phyloP scores from a whole-genome alignment of 1,140 invertebrate genomes.

The Laupala kohalensis region DNA sequence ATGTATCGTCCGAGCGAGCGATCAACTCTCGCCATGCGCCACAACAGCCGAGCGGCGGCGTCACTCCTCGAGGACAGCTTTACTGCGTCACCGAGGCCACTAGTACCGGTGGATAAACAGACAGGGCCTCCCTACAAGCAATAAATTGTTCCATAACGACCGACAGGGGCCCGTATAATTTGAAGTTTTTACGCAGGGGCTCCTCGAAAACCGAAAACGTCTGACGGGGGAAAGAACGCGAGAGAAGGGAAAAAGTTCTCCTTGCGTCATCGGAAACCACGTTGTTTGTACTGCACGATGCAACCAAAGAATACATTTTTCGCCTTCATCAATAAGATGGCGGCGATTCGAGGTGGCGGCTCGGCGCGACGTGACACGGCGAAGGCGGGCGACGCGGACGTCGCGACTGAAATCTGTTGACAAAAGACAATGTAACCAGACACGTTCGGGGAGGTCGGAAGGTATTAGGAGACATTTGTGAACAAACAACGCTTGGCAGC shows the following conservation, averaged over 20 bases:
- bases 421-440: background rate
- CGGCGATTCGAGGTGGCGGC: too few species aligned
- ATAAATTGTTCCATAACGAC: background rate
- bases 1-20: too few species aligned
- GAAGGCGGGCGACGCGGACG: too few species aligned
- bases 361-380: too few species aligned
- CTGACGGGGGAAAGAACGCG: background rate
- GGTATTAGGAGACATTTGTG: background rate
- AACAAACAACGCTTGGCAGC: background rate
- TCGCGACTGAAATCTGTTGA: background rate
- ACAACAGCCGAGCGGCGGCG: too few species aligned
- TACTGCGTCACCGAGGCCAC: background rate
- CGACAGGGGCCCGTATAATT: background rate
- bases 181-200: background rate
- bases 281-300: background rate
- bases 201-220: background rate
- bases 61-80: background rate
- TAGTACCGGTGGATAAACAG: background rate
- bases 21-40: too few species aligned
- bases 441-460: background rate
- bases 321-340: background rate
- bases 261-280: background rate
- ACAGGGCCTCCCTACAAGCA: background rate
- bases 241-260: background rate
- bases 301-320: background rate